These are phyloP conservation scores for Cotesia glomerata DNA, from an alignment of 1,140 invertebrate genomes.

Conservation along the genomic window DNA sequence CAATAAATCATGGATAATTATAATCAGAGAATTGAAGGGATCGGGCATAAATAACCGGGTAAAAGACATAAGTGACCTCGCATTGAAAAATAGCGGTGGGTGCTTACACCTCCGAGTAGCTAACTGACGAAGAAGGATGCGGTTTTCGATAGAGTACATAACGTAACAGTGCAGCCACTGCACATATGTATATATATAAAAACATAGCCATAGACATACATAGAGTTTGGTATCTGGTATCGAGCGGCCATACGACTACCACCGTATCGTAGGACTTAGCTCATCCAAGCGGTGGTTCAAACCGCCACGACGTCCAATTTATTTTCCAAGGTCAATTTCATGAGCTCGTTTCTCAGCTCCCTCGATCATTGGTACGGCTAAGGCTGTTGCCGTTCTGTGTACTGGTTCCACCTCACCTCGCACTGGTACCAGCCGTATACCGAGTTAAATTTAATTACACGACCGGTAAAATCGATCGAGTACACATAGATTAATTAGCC, in stretches of 20 bases:
- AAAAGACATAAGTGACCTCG: too few species aligned
- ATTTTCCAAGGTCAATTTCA: constrained; percentile 31
- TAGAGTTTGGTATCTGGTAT: neutral
- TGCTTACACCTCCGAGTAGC: neutral
- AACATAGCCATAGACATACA: too few species aligned
- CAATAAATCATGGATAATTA: neutral
- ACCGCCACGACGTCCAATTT: neutral
- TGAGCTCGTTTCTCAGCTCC: constrained; percentile 27
- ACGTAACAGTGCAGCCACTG: too few species aligned
- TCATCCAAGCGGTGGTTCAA: neutral
- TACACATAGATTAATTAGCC: neutral
- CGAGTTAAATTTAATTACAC: constrained; percentile 30
- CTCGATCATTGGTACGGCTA: too few species aligned
- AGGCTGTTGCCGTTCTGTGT: too few species aligned
- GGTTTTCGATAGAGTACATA: neutral
- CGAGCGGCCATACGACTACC: neutral
- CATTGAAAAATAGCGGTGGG: neutral
- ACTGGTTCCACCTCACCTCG: neutral
- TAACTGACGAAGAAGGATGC: neutral
- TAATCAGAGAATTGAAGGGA: neutral
- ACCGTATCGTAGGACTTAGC: neutral
- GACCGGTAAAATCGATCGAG: neutral
- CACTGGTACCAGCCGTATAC: neutral
- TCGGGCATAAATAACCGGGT: neutral
- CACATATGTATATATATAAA: too few species aligned